These are phyloP conservation scores for Ceratosolen fusciceps DNA, from an alignment of 1,140 invertebrate genomes.

Conservation along the genomic window DNA sequence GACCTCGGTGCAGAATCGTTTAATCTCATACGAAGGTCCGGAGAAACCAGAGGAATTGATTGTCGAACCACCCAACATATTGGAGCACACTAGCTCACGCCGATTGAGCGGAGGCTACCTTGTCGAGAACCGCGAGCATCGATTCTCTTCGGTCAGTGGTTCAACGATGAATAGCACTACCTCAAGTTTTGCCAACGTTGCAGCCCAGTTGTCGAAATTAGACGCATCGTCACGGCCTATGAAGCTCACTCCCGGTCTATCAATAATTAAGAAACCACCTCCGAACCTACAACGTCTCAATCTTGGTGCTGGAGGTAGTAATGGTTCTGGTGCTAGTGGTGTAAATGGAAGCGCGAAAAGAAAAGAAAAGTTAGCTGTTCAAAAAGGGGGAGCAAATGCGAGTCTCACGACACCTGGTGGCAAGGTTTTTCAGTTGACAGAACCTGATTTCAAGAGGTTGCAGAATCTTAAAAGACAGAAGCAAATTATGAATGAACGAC, in stretches of 20 bases:
- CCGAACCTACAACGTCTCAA: slow-evolving; percentile 64
- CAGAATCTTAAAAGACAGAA: slow-evolving; percentile 67
- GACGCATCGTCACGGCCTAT: slow-evolving; percentile 47
- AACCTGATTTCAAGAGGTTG: slow-evolving; percentile 62
- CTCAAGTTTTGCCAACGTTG: slow-evolving; percentile 39
- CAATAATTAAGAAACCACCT: slow-evolving; percentile 69
- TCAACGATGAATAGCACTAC: slow-evolving; percentile 27
- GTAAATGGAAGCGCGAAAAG: slow-evolving; percentile 55
- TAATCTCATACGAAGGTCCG: slow-evolving; percentile 80
- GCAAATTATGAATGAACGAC: slow-evolving; percentile 57
- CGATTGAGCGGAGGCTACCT: slow-evolving; percentile 63
- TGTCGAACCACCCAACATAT: slow-evolving; percentile 57
- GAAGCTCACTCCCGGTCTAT: slow-evolving; percentile 65
- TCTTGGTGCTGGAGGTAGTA: slow-evolving; percentile 48
- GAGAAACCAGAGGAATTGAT: slow-evolving; percentile 68
- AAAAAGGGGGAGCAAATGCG: slow-evolving; percentile 25
- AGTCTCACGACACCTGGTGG: slow-evolving; percentile 54
- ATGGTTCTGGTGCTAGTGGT: slow-evolving; percentile 29
- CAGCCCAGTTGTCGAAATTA: slow-evolving; percentile 37
- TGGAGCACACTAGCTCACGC: slow-evolving; percentile 61
- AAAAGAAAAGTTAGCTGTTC: slow-evolving; percentile 52
- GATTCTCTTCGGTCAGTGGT: not conserved
- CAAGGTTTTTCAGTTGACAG: slow-evolving; percentile 65
- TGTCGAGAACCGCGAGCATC: slow-evolving; percentile 55
- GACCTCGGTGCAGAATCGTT: slow-evolving; percentile 82